A percentile compares a stretch with the other conserved stretches of the same genome.
Evolutionary conservation across 23 tunicate genomes (phyloP).

Genomic region (Aplidium turbinatum): DNA sequence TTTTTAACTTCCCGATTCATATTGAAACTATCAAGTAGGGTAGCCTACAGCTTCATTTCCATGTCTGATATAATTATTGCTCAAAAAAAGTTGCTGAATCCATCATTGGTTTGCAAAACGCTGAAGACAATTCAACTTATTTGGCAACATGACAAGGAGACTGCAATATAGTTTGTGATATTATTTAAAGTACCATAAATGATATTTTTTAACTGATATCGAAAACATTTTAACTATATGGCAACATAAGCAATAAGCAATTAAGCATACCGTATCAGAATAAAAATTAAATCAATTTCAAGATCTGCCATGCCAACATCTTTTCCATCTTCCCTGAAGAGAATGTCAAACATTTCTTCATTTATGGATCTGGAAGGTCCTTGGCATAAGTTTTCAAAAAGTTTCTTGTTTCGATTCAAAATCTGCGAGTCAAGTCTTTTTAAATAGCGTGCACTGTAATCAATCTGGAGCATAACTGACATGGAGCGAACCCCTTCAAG

Average conservation of each 20-base stretch:
- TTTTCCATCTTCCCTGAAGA: constrained; percentile 27
- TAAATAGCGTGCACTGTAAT: too few relatives aligned
- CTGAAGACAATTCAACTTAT: background rate
- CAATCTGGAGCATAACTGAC: too few relatives aligned
- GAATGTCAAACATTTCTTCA: constrained; percentile 75
- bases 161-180: background rate
- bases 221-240: too few relatives aligned
- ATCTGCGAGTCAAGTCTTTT: constrained; percentile 20
- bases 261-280: constrained; percentile 64
- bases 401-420: constrained; percentile 26
- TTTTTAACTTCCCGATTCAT: too few relatives aligned
- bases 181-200: too few relatives aligned
- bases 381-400: constrained; percentile 18
- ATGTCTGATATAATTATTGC: too few relatives aligned
- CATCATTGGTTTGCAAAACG: background rate
- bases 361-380: constrained; percentile 14
- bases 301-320: constrained; percentile 38
- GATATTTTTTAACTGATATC: too few relatives aligned
- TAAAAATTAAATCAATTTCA: constrained; percentile 50
- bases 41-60: too few relatives aligned
- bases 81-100: too few relatives aligned
- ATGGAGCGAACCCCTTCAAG: too few relatives aligned
- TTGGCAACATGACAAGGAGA: background rate
- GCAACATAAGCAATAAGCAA: too few relatives aligned
- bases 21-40: too few relatives aligned